phyloP scores from a whole-genome alignment of 2,888 invertebrate genomes.

The Lasioglossum oenotherae region DNA sequence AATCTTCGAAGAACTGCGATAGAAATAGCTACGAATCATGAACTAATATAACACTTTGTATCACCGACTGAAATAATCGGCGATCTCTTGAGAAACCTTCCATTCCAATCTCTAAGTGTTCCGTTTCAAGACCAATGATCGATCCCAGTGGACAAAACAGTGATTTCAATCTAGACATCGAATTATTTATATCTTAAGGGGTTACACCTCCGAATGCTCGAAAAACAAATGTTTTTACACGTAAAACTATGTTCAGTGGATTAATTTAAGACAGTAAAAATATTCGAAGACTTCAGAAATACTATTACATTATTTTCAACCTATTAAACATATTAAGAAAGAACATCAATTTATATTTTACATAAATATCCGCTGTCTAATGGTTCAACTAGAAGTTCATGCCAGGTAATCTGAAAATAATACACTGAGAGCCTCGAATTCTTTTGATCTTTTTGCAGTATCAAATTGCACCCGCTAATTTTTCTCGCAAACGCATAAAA shows the following conservation, averaged over 20 bases:
- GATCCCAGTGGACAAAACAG: neutral
- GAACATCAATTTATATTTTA: too few relatives aligned
- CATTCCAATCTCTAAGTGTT: neutral
- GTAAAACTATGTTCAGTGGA: too few relatives aligned
- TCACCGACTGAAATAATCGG: conserved; percentile 5
- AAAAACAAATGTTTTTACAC: neutral
- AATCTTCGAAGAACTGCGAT: neutral
- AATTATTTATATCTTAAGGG: neutral
- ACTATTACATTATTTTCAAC: too few relatives aligned
- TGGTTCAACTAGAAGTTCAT: too few relatives aligned
- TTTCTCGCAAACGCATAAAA: neutral
- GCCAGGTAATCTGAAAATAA: neutral
- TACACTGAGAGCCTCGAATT: neutral
- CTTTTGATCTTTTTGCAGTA: neutral
- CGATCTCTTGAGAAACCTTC: neutral
- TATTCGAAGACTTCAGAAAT: too few relatives aligned
- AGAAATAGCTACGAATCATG: neutral
- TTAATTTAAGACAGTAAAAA: too few relatives aligned
- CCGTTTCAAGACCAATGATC: neutral
- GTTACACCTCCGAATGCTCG: neutral
- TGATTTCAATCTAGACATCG: neutral
- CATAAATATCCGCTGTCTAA: too few relatives aligned
- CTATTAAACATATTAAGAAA: too few relatives aligned
- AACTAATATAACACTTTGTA: neutral
- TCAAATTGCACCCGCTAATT: neutral